Evolutionary conservation across 2,888 invertebrate species (phyloP).

Genomic region (Chouioia cunea): DNA sequence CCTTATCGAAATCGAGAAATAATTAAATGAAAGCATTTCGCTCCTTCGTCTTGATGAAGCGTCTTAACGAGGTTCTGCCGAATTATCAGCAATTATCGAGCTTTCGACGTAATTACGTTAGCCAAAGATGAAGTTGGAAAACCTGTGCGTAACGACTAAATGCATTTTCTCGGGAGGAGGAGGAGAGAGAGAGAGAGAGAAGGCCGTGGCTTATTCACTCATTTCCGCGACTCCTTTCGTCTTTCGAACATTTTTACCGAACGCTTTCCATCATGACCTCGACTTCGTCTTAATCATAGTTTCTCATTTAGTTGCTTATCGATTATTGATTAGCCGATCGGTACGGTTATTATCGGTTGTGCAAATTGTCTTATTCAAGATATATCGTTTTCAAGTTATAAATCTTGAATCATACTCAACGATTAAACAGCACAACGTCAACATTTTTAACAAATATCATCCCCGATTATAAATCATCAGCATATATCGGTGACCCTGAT

Average conservation of each 20-base stretch:
- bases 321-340: too few relatives aligned
- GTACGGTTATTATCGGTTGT: too few relatives aligned
- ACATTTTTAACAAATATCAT: too few relatives aligned
- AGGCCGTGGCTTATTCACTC: slow-evolving; percentile 36
- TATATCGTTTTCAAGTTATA: too few relatives aligned
- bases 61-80: slow-evolving; percentile 67
- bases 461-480: too few relatives aligned
- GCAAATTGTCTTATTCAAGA: too few relatives aligned
- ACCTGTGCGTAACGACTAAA: slow-evolving; percentile 59
- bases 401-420: too few relatives aligned
- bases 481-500: too few relatives aligned
- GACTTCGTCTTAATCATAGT: not conserved
- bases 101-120: slow-evolving; percentile 66
- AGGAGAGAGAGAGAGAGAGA: too few relatives aligned
- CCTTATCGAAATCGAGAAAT: slow-evolving; percentile 66
- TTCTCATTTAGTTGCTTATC: not conserved
- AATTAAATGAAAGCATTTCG: slow-evolving; percentile 68
- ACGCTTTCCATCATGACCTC: not conserved
- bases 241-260: slow-evolving; percentile 15
- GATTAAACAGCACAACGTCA: too few relatives aligned
- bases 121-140: slow-evolving; percentile 62
- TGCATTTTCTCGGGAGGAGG: slow-evolving; percentile 55
- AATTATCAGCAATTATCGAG: slow-evolving; percentile 69
- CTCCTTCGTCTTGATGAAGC: slow-evolving; percentile 63
- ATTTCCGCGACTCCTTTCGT: slow-evolving; percentile 38